phyloP scores from a whole-genome alignment of 1,140 invertebrate genomes.

The Drusus annulatus region DNA sequence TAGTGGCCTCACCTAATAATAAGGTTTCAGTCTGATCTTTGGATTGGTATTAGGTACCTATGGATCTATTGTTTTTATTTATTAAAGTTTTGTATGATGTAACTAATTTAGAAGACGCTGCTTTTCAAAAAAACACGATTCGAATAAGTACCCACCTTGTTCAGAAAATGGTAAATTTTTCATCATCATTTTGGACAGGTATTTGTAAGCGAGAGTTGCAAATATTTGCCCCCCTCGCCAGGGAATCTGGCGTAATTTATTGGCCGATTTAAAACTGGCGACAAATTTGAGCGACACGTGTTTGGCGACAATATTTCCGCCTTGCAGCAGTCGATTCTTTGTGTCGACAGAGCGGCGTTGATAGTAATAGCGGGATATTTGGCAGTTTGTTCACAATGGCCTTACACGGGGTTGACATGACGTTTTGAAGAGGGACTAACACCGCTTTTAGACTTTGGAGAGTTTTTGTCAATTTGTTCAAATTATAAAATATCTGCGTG shows the following conservation, averaged over 20 bases:
- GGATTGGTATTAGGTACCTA: no score
- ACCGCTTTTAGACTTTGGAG: not conserved
- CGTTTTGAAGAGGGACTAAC: slow-evolving; percentile 4
- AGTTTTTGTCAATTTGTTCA: slow-evolving; percentile 12
- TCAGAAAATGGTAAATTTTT: no score
- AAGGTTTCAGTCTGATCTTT: no score
- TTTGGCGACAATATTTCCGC: slow-evolving; percentile 9
- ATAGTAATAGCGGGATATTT: slow-evolving; percentile 1
- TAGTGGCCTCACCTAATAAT: not conserved
- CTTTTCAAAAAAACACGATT: no score
- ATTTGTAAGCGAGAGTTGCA: no score
- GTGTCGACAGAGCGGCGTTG: not conserved
- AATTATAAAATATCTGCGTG: not conserved
- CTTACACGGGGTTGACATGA: not conserved
- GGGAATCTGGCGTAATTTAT: not conserved
- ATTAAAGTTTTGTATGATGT: no score
- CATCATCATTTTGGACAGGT: no score
- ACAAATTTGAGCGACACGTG: slow-evolving; percentile 22
- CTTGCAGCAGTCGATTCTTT: not conserved
- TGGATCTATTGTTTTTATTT: no score
- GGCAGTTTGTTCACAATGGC: slow-evolving; percentile 19
- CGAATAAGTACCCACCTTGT: no score
- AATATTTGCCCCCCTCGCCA: no score
- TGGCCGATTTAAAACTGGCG: slow-evolving; percentile 17
- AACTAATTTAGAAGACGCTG: no score